A percentile compares a stretch with the other conserved stretches of the same genome.
Evolutionary conservation across 2,113 vertebrate genomes (phyloP).

Genomic region (Sialia sialis): DNA sequence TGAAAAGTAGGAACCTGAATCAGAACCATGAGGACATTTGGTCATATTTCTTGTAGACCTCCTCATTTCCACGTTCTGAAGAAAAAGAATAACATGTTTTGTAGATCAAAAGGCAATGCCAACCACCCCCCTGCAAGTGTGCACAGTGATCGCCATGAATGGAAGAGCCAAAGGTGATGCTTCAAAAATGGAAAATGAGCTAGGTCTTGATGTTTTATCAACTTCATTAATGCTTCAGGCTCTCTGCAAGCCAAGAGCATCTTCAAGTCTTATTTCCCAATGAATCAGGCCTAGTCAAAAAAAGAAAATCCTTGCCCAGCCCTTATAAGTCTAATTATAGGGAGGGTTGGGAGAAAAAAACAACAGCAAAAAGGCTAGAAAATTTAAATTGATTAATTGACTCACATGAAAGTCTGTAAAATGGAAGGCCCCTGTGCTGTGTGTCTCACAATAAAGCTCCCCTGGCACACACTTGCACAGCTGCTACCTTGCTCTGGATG

Average conservation of each 20-base stretch:
- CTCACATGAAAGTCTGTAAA: not conserved
- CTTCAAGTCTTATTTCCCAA: not conserved
- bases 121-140: not conserved
- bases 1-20: not conserved
- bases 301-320: not conserved
- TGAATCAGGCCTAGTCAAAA: not conserved
- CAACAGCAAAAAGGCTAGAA: not conserved
- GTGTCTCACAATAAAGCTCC: not conserved
- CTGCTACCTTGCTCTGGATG: not conserved
- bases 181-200: not conserved
- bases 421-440: not conserved
- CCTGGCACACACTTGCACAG: not conserved
- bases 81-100: not conserved
- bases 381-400: not conserved
- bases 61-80: not conserved
- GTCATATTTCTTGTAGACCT: not conserved
- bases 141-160: not conserved
- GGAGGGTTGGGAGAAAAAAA: not conserved
- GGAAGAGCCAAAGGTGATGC: not conserved
- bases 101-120: not conserved
- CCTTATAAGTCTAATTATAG: not conserved
- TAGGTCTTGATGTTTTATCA: not conserved
- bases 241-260: not conserved
- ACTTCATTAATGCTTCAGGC: not conserved
- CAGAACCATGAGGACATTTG: not conserved